phyloP scores from a whole-genome alignment of 2,797 vertebrate genomes.

The Peromyscus melanophrys region DNA sequence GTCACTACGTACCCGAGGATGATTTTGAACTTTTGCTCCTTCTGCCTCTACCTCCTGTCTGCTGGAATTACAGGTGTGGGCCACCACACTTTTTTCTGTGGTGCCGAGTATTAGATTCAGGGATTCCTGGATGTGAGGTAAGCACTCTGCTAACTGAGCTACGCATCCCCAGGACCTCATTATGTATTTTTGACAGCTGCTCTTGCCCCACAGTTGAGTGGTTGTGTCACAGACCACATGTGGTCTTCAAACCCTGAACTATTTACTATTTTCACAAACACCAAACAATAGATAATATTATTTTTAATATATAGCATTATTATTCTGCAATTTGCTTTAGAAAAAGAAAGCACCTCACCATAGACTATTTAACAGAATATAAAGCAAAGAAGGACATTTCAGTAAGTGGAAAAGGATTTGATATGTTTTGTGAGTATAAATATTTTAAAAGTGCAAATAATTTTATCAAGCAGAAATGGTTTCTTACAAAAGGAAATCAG shows the following conservation, averaged over 20 bases:
- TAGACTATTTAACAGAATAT: slow-evolving; percentile 17
- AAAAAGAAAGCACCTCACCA: slow-evolving; percentile 82
- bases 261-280: neutral
- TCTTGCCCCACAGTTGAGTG: neutral
- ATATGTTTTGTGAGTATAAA: neutral
- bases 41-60: neutral
- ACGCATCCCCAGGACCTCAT: neutral
- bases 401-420: neutral
- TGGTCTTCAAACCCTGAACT: neutral
- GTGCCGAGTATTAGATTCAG: neutral
- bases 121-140: neutral
- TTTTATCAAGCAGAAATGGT: neutral
- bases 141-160: neutral
- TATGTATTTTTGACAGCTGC: neutral
- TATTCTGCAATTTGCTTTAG: slow-evolving; percentile 4
- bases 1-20: neutral
- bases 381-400: slow-evolving; percentile 55
- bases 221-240: neutral
- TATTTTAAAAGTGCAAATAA: slow-evolving; percentile 36
- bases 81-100: neutral
- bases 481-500: neutral
- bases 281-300: neutral
- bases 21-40: neutral
- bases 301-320: neutral
- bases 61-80: neutral